phyloP scores from a whole-genome alignment of 2,113 vertebrate genomes.

The Casuarius casuarius region DNA sequence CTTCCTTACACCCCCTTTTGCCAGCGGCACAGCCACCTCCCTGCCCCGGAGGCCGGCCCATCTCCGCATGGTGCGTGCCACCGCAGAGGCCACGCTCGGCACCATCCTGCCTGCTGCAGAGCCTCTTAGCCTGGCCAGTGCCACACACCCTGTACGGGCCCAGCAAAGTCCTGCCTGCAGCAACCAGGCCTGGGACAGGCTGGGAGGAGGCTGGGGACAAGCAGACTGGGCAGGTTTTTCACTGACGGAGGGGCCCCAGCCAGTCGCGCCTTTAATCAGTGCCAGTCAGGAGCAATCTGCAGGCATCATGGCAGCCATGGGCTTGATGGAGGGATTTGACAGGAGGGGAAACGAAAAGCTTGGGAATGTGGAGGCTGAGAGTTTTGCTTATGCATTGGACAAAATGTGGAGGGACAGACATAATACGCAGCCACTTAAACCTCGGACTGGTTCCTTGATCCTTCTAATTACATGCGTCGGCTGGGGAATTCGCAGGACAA shows the following conservation, averaged over 20 bases:
- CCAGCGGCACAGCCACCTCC: too few species aligned
- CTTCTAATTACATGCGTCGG: neutral
- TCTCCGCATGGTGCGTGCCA: too few species aligned
- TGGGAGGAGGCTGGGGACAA: neutral
- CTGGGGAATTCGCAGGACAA: neutral
- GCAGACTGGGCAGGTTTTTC: neutral
- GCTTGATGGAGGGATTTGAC: neutral
- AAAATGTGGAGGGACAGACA: neutral
- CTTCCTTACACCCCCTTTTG: too few species aligned
- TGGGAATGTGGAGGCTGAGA: neutral
- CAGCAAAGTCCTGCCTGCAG: too few species aligned
- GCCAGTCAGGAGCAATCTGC: neutral
- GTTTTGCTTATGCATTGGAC: rapidly evolving
- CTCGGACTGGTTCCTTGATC: neutral
- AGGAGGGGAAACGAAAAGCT: rapidly evolving
- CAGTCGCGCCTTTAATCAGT: neutral
- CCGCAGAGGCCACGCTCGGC: too few species aligned
- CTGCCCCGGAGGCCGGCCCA: too few species aligned
- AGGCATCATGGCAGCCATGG: neutral
- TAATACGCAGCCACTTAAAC: neutral
- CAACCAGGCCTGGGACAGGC: neutral
- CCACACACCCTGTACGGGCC: too few species aligned
- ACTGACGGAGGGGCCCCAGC: neutral
- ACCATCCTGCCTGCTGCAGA: too few species aligned
- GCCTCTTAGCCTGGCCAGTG: too few species aligned